Evolutionary conservation across 2,888 invertebrate species (phyloP), one percentile per base, ranked within the genome.

Genomic region (Watsonalla binaria): DNA sequence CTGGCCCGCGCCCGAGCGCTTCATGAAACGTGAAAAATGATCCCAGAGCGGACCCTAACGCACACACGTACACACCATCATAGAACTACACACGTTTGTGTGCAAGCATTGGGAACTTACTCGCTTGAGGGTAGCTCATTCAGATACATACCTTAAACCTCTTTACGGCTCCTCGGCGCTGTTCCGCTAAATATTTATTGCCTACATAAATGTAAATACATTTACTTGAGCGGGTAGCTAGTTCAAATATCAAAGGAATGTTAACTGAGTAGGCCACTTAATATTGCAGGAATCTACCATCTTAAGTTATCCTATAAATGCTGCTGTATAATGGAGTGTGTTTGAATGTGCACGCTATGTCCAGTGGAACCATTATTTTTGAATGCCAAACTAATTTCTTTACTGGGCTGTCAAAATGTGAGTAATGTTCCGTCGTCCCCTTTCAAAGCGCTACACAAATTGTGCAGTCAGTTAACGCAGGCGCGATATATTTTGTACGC

Each of bases 11-110:
- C 81, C 77, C 71, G 76, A 68, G 60, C 84, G 86, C 85, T 90
- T 87, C 90, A 90, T 89, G 88, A 87, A 88, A 88, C 83, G 86
- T 90, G 90, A 90, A 89, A 90, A 90, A 90, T 90, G 90, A 90
- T 89, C 81, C 75, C 66, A 57, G 59, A 65, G 68, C 74, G 63
- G 42, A 42, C 42, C 76, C 68, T 78, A 24, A 68, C 74, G 67
- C 62, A 57, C 67, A 51, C 54, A 51, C 57, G 39, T 49, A 55
- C 45, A 61, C 54, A 50, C 47, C n/a, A 53, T 15, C 51, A 59
- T 59, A 56, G 60, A 66, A 61, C 54, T 55, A 53, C 51, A 46
- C 37, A 5, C 50, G 51, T 48, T 37, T 66, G 62, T 57, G 62
- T 53, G 57, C 54, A 59, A 11, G 11, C 42, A 42, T 11, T 6